Evolutionary conservation across 2,797 vertebrate species (phyloP).

Genomic region (Hypotaenidia okinawae): DNA sequence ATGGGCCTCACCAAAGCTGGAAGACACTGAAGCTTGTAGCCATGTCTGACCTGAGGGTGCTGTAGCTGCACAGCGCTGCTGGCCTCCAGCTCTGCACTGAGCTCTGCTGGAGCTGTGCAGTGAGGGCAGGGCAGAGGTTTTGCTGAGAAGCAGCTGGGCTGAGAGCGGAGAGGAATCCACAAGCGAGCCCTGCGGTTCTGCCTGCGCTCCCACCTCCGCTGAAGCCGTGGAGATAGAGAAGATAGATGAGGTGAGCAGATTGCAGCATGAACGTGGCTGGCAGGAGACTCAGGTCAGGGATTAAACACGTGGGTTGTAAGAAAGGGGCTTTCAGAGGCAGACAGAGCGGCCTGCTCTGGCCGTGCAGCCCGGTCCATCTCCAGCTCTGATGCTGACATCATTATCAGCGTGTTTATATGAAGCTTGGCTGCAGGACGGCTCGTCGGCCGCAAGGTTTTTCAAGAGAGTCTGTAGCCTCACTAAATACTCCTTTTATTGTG

Average conservation of each 20-base stretch:
- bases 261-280: background rate
- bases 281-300: constrained; percentile 5
- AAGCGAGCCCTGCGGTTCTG: accelerated
- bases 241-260: constrained; percentile 24
- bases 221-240: accelerated
- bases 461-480: background rate
- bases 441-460: constrained; percentile 8
- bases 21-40: background rate
- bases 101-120: background rate
- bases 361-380: background rate
- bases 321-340: constrained; percentile 36
- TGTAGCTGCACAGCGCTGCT: accelerated
- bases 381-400: background rate
- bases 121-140: background rate
- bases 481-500: constrained; percentile 52
- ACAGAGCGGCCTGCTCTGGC: constrained; percentile 47
- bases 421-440: constrained; percentile 51
- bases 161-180: background rate
- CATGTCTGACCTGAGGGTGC: accelerated
- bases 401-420: constrained; percentile 34
- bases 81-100: background rate
- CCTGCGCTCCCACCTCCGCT: background rate
- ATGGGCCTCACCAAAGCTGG: background rate
- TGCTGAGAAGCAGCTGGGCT: background rate
- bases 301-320: background rate